These are phyloP conservation scores for Pantherophis alleghaniensis DNA, from an alignment of 2,797 vertebrate genomes.

Conservation along the genomic window DNA sequence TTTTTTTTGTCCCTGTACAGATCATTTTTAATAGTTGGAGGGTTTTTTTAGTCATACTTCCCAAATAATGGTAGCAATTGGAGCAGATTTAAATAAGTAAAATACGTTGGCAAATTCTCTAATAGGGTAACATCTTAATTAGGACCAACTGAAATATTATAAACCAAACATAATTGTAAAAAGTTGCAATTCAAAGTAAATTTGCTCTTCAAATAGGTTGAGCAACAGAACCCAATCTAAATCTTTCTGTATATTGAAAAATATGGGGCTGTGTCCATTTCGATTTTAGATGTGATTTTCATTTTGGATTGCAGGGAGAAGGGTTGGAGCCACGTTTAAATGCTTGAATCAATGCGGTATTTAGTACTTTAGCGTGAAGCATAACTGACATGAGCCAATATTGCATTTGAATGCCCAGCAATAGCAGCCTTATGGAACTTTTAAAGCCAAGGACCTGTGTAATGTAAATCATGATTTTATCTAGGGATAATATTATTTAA, in stretches of 20 bases:
- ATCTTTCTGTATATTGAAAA: not conserved
- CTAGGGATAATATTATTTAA: slow-evolving; percentile 75
- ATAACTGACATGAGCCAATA: slow-evolving; percentile 70
- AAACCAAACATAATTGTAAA: not conserved
- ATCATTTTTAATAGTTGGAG: not conserved
- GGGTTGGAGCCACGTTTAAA: slow-evolving; percentile 36
- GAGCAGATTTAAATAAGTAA: slow-evolving; percentile 45
- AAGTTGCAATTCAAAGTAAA: slow-evolving; percentile 31
- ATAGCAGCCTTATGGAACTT: slow-evolving; percentile 60
- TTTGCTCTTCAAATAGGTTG: not conserved
- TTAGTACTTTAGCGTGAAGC: slow-evolving; percentile 66
- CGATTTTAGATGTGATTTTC: slow-evolving; percentile 32
- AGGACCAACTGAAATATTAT: not conserved
- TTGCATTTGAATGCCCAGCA: slow-evolving; percentile 63
- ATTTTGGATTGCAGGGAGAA: slow-evolving; percentile 27
- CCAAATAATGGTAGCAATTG: slow-evolving; percentile 21
- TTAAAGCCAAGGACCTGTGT: slow-evolving; percentile 69
- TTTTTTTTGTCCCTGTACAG: not conserved
- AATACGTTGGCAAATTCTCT: slow-evolving; percentile 25
- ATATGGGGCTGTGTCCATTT: not conserved
- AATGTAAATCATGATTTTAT: slow-evolving; percentile 70
- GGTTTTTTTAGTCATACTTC: not conserved
- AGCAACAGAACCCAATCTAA: slow-evolving; percentile 12
- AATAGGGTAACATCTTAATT: not conserved
- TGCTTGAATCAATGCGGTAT: slow-evolving; percentile 60